Percentiles rank a stretch among this genome's conserved stretches.
Evolutionary conservation across 2,888 invertebrate species (phyloP).

Genomic region (Yponomeuta evonymella): DNA sequence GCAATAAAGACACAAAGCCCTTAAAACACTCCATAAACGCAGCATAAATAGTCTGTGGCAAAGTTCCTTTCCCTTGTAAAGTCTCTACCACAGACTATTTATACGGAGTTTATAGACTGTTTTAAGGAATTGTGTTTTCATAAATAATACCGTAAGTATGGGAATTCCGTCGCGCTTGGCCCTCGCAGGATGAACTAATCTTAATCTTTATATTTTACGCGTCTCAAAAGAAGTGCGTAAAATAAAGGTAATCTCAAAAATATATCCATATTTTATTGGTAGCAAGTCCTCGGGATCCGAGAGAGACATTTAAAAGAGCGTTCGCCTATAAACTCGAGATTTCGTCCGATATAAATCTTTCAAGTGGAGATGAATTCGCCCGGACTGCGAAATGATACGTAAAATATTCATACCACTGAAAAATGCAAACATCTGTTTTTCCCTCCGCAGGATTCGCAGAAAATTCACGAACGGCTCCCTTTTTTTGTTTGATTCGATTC

Average conservation of each 20-base stretch:
- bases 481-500: constrained; percentile 30
- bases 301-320: constrained; percentile 37
- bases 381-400: constrained; percentile 66
- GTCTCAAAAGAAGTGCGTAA: too few relatives aligned
- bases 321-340: constrained; percentile 55
- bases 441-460: constrained; percentile 36
- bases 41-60: too few relatives aligned
- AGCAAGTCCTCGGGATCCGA: constrained; percentile 12
- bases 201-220: too few relatives aligned
- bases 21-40: too few relatives aligned
- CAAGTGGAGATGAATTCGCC: constrained; percentile 63
- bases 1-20: too few relatives aligned
- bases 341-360: constrained; percentile 68
- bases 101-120: too few relatives aligned
- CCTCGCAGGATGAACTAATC: too few relatives aligned
- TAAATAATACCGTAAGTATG: too few relatives aligned
- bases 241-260: background rate
- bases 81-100: too few relatives aligned
- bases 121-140: too few relatives aligned
- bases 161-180: too few relatives aligned
- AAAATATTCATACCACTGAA: constrained; percentile 65
- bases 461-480: constrained; percentile 20
- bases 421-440: constrained; percentile 66
- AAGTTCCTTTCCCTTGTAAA: too few relatives aligned
- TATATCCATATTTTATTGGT: background rate